Conservation (phyloP, 2,113 vertebrate genomes). For the Nannobrachium achirus region DNA sequence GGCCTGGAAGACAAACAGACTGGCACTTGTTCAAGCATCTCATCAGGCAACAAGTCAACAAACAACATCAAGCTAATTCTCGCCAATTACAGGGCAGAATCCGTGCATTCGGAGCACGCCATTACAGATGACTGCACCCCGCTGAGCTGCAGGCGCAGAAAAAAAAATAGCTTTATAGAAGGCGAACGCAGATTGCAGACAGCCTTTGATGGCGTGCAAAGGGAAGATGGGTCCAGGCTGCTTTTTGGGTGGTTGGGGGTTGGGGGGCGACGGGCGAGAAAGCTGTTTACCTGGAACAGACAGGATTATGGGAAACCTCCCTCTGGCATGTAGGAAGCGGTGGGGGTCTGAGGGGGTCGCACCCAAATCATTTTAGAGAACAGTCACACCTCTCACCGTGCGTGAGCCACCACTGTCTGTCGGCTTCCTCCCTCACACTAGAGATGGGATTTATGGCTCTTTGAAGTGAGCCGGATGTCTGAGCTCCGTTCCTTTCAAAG, state of each 20-base stretch:
- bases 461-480: too few relatives aligned
- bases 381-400: constrained; percentile 72
- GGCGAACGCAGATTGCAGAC: background rate
- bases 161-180: too few relatives aligned
- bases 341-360: constrained; percentile 66
- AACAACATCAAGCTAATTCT: constrained; percentile 48
- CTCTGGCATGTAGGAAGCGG: constrained; percentile 71
- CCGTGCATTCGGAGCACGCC: constrained; percentile 46
- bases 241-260: constrained; percentile 37
- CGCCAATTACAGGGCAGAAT: constrained; percentile 52
- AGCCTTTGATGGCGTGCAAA: constrained; percentile 46
- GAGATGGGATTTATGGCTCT: too few relatives aligned
- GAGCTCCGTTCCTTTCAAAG: too few relatives aligned
- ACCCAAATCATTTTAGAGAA: constrained; percentile 76
- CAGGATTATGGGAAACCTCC: constrained; percentile 78
- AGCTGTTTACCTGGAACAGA: constrained; percentile 83
- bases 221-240: constrained; percentile 46
- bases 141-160: constrained; percentile 41
- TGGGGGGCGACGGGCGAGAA: constrained; percentile 52
- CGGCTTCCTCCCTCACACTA: constrained; percentile 41
- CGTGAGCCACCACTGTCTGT: constrained; percentile 32
- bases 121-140: constrained; percentile 47
- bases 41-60: constrained; percentile 56
- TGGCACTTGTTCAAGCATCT: constrained; percentile 46
- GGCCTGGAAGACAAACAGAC: constrained; percentile 25